A percentile compares a stretch with the other conserved stretches of the same genome.
Evolutionary conservation across 2,888 invertebrate species (phyloP).

Genomic region (Margaritifera margaritifera): DNA sequence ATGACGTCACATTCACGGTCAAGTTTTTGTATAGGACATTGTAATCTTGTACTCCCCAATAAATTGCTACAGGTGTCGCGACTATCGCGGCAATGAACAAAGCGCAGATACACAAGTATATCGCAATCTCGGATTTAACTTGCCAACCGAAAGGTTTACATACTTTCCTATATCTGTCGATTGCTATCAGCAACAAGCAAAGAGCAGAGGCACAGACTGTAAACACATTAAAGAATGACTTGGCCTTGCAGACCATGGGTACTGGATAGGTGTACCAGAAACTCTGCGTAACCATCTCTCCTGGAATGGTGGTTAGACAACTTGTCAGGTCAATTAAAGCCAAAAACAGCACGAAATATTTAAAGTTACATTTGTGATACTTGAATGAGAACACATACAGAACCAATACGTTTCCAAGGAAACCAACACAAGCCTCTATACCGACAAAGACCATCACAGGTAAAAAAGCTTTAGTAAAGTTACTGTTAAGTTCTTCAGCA

Average conservation of each 20-base stretch:
- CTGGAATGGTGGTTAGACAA: conserved; percentile 22
- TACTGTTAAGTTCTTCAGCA: conserved; percentile 3
- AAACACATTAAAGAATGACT: too few relatives aligned
- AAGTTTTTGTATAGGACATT: conserved; percentile 3
- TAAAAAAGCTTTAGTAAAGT: conserved; percentile 5
- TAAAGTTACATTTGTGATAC: conserved; percentile 20
- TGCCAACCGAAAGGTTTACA: conserved; percentile 47
- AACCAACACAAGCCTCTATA: conserved; percentile 15
- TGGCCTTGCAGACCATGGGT: conserved; percentile 10
- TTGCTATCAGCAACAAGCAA: conserved; percentile 47
- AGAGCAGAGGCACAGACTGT: conserved; percentile 42
- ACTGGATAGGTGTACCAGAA: conserved; percentile 19
- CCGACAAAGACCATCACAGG: conserved; percentile 22
- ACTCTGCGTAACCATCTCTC: conserved; percentile 21
- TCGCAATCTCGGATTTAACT: conserved; percentile 11
- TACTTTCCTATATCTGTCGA: conserved; percentile 55
- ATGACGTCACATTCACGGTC: conserved; percentile 20
- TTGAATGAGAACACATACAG: conserved; percentile 20
- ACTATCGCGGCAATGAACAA: conserved; percentile 16
- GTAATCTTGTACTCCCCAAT: conserved; percentile 28
- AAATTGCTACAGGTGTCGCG: conserved; percentile 22
- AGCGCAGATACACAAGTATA: conserved; percentile 12
- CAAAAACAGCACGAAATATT: conserved; percentile 22
- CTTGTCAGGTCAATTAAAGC: conserved; percentile 18
- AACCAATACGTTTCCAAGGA: conserved; percentile 24